phyloP scores from a whole-genome alignment of 2,113 vertebrate species.

The Hyperopisus bebe region DNA sequence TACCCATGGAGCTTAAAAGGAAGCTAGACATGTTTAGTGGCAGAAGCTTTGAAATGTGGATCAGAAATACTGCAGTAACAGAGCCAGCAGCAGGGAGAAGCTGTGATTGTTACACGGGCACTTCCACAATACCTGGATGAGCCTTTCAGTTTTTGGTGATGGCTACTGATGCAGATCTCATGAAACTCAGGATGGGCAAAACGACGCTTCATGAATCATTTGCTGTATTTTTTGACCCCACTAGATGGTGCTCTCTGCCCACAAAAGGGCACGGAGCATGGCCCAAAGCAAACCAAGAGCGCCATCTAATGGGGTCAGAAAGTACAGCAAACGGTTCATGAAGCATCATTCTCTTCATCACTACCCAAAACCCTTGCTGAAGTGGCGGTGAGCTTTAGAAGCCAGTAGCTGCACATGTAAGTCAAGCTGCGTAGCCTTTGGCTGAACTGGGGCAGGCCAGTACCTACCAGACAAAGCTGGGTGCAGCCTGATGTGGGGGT shows the following conservation, averaged over 20 bases:
- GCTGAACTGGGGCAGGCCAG: constrained; percentile 37
- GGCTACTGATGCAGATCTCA: not conserved
- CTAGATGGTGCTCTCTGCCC: not conserved
- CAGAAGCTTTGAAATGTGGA: not conserved
- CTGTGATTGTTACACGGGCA: not conserved
- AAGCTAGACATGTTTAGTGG: not conserved
- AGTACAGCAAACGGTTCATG: not conserved
- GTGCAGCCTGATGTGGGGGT: constrained; percentile 49
- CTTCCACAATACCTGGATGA: not conserved
- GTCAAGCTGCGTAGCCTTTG: not conserved
- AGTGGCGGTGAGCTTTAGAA: not conserved
- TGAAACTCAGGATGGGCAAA: not conserved
- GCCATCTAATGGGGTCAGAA: not conserved
- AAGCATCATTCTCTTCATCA: not conserved
- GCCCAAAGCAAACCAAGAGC: not conserved
- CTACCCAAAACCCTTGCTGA: not conserved
- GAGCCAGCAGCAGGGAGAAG: not conserved
- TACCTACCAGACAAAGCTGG: constrained; percentile 61
- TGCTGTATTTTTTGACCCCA: not conserved
- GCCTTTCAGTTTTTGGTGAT: not conserved
- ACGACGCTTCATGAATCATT: not conserved
- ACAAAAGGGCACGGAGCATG: not conserved
- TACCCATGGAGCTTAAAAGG: not conserved
- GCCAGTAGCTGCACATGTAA: not conserved
- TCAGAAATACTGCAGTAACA: not conserved